A percentile compares a stretch with the other conserved stretches of the same genome.
Conservation (phyloP, 2,113 vertebrate genomes). For the Plotosus lineatus region DNA sequence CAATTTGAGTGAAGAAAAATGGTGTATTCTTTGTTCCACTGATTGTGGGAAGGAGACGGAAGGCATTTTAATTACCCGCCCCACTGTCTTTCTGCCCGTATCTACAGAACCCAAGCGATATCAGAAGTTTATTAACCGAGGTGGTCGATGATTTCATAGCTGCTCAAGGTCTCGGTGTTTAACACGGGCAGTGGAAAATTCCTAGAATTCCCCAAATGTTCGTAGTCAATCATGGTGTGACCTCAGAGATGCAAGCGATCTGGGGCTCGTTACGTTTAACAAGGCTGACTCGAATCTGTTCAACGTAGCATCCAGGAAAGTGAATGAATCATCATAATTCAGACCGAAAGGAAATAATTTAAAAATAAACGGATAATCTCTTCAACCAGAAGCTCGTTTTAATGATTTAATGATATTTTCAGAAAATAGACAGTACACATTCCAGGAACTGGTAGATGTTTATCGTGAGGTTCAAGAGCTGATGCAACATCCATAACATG, state of each 20-base stretch:
- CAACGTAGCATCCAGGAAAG: conserved; percentile 10
- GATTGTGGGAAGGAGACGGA: conserved; percentile 42
- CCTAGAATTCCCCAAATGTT: conserved; percentile 66
- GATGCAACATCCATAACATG: conserved; percentile 39
- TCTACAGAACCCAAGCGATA: too few relatives aligned
- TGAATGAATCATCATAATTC: conserved; percentile 37
- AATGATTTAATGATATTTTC: conserved; percentile 42
- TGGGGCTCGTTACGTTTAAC: conserved; percentile 16
- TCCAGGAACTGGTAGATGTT: conserved; percentile 61
- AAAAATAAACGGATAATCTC: conserved; percentile 4
- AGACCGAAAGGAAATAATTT: neutral
- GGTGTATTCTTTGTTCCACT: conserved; percentile 46
- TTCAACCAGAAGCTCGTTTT: conserved; percentile 39
- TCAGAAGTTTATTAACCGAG: conserved; percentile 66
- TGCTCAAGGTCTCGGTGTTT: conserved; percentile 62
- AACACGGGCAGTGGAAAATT: conserved; percentile 61
- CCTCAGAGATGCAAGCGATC: conserved; percentile 48
- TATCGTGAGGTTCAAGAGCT: conserved; percentile 49
- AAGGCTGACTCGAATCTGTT: conserved; percentile 25
- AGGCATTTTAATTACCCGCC: conserved; percentile 31
- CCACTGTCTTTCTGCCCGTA: conserved; percentile 9
- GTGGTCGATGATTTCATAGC: conserved; percentile 75
- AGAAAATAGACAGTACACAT: conserved; percentile 34
- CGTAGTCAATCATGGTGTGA: conserved; percentile 58
- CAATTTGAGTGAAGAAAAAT: conserved; percentile 24